Percentiles rank a stretch among this genome's conserved stretches.
Conservation (phyloP, 2,797 vertebrate genomes). For the Xenops minutus region DNA sequence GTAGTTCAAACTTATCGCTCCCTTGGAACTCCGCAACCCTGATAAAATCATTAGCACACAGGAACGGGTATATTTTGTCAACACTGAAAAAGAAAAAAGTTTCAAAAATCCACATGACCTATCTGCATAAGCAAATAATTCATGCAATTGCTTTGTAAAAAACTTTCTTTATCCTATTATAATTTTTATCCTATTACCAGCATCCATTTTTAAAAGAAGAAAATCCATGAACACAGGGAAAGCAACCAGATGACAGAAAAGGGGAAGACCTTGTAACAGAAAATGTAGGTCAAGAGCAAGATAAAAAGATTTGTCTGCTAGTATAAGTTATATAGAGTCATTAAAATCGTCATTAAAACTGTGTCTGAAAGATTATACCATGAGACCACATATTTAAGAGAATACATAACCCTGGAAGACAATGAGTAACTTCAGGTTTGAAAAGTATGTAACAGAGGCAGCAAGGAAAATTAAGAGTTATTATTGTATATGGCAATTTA, state of each 20-base stretch:
- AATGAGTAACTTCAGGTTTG: neutral
- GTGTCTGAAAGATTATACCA: neutral
- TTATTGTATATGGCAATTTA: neutral
- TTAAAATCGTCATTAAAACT: neutral
- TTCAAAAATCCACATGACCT: neutral
- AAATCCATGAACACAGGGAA: neutral
- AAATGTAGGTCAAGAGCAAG: neutral
- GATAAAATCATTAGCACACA: conserved; percentile 73
- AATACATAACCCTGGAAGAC: neutral
- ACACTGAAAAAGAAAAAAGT: conserved; percentile 38
- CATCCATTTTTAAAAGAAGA: neutral
- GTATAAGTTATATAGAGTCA: neutral
- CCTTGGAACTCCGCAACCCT: conserved; percentile 57
- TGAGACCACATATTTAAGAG: neutral
- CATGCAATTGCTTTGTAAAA: neutral
- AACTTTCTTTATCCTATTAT: neutral
- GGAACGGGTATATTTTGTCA: conserved; percentile 74
- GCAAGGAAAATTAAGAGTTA: neutral
- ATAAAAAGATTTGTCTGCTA: neutral
- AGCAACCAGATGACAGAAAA: neutral
- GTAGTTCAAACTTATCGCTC: conserved; percentile 69
- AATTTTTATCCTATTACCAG: neutral
- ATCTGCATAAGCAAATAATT: neutral
- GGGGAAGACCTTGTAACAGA: neutral
- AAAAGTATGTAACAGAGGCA: neutral